phyloP scores from a whole-genome alignment of 2,113 vertebrate species.

The Gymnogyps californianus region DNA sequence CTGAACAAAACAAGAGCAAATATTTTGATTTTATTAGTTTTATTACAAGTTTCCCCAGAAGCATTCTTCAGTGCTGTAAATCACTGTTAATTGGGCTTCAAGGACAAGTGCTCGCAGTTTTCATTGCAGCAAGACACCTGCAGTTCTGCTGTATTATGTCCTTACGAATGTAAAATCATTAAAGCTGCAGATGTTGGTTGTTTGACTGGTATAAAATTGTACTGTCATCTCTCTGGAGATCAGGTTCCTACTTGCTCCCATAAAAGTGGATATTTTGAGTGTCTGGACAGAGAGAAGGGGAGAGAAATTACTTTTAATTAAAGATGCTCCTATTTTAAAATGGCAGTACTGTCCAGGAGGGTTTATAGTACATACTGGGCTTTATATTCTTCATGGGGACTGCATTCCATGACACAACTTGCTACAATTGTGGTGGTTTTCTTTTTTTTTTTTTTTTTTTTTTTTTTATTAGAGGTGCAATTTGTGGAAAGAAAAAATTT shows the following conservation, averaged over 20 bases:
- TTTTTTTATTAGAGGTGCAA: background rate
- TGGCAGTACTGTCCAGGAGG: background rate
- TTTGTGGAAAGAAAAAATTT: background rate
- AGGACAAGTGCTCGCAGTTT: background rate
- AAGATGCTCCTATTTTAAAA: background rate
- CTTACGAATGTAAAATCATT: background rate
- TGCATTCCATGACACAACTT: background rate
- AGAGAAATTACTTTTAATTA: background rate
- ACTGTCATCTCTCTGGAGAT: background rate
- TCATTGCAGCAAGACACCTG: background rate
- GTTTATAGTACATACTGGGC: background rate
- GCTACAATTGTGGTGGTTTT: background rate
- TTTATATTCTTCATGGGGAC: background rate
- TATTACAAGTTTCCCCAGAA: background rate
- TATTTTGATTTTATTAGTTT: constrained; percentile 33
- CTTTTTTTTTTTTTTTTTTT: too few species aligned
- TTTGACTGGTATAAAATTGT: background rate
- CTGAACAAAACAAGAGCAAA: background rate
- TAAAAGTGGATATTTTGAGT: background rate
- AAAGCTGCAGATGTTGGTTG: background rate
- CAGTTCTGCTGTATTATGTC: background rate
- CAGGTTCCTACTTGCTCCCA: background rate
- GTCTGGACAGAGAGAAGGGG: background rate
- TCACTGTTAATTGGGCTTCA: background rate
- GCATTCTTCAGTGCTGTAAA: constrained; percentile 16